A percentile compares a stretch with the other conserved stretches of the same genome.
These are phyloP conservation scores for Diadema setosum DNA, from an alignment of 35 echinoderm and acorn worm species.

Conservation along the genomic window DNA sequence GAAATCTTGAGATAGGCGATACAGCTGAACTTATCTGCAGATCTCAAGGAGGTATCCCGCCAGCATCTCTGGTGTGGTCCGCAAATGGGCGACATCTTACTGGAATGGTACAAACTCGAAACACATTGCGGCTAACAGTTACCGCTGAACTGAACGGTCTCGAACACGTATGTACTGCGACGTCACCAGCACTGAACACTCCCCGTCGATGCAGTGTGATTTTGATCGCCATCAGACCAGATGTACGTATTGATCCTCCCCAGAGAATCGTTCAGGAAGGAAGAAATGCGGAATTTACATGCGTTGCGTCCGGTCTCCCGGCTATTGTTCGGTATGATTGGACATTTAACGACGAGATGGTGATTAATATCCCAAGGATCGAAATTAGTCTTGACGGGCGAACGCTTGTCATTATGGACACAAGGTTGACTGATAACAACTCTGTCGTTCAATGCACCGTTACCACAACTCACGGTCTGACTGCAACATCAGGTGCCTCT, in stretches of 20 bases:
- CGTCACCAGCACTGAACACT: conserved; percentile 1
- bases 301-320: conserved; percentile 22
- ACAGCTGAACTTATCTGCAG: conserved; percentile 21
- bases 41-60: conserved; percentile 37
- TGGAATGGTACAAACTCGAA: neutral
- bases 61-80: conserved; percentile 24
- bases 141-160: conserved; percentile 11
- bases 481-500: conserved; percentile 18
- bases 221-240: conserved; percentile 15
- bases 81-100: neutral
- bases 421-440: conserved; percentile 6
- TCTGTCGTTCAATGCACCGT: conserved; percentile 27
- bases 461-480: neutral
- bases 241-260: conserved; percentile 32
- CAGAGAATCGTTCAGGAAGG: neutral
- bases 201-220: conserved; percentile 20
- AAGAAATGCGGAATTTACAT: conserved; percentile 1
- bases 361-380: neutral
- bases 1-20: neutral
- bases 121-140: neutral
- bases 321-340: conserved; percentile 8
- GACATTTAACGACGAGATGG: conserved; percentile 10
- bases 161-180: neutral
- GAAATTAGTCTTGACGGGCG: neutral
- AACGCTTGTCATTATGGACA: conserved; percentile 23